These are phyloP conservation scores for Fistularia tabacaria DNA, from an alignment of 2,797 vertebrate species.

Conservation along the genomic window DNA sequence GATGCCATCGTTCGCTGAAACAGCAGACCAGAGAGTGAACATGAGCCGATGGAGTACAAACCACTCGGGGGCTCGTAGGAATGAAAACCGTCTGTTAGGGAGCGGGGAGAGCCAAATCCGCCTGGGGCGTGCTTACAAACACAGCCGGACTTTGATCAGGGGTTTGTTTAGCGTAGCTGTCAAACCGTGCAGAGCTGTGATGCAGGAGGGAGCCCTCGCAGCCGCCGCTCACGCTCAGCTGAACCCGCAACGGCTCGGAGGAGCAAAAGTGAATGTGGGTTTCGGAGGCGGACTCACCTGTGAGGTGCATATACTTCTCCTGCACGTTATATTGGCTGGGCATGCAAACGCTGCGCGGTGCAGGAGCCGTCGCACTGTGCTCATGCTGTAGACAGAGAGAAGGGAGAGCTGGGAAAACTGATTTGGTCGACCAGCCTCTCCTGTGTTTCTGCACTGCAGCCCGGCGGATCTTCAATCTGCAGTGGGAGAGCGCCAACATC, in stretches of 20 bases:
- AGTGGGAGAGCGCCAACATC: no score
- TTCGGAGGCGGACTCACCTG: slow-evolving; percentile 67
- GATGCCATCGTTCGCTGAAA: slow-evolving; percentile 67
- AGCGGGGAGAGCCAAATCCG: no score
- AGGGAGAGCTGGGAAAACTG: neutral
- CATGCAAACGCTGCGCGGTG: slow-evolving; percentile 44
- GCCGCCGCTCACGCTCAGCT: no score
- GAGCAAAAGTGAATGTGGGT: neutral
- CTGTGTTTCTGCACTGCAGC: no score
- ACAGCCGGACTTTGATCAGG: slow-evolving; percentile 1
- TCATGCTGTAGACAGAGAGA: slow-evolving; percentile 74
- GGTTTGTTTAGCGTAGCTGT: neutral
- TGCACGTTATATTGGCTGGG: slow-evolving; percentile 21
- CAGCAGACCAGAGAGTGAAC: slow-evolving; percentile 5
- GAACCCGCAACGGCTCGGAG: no score
- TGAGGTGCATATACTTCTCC: slow-evolving; percentile 65
- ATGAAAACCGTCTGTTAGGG: no score
- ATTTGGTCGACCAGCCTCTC: no score
- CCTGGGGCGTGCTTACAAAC: neutral
- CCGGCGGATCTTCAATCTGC: no score
- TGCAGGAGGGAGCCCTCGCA: no score
- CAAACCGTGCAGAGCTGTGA: no score
- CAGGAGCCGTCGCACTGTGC: slow-evolving; percentile 58
- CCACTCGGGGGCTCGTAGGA: no score
- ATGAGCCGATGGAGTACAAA: no score